Base-by-base conservation (phyloP, 2,113 vertebrate species). In the Fukomys damarensis region DNA sequence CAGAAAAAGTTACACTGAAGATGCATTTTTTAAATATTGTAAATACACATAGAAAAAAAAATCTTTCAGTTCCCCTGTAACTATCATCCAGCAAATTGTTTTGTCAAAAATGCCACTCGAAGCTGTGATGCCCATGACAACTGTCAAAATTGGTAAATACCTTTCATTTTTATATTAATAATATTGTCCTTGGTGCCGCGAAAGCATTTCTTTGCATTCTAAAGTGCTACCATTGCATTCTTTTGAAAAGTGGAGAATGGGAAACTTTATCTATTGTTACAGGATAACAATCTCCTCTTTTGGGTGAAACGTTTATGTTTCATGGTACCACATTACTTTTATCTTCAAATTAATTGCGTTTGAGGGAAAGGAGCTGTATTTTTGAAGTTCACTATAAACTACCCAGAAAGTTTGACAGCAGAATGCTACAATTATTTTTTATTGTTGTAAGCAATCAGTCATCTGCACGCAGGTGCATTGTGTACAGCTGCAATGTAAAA, bases 61-160 rank as follows among this genome's bases (percentile, higher is more conserved):
- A 96, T 95, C 95, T 96, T 95, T 79, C 91, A 38, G 81, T 89
- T 95, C 80, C 88, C 58, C 82, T 86, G 94, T 96, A 98, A 96
- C 96, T 97, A 96, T 95, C 95, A 98, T 88, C 54, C 87, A 97
- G 86, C 61, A 98, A 98, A 98, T 95, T 96, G 86, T 97, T 97
- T 98, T 98, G 96, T 97, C 96, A 98, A 98, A 98, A 98, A 96
- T 94, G 97, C 88, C 49, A 97, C 95, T 97, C 94, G 93, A 98
- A 98, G 94, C 66, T 93, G 92, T 98, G 98, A 96, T 97, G 97
- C 93, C 96, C 92, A 92, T 97, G 98, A 98, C 97, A 98, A 98
- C 96, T 97, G 95, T 96, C 98, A 97, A 89, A 97, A 96, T 86
- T 96, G 94, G 93, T 97, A 98, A 98, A 97, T 96, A 92, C 93